Conservation (phyloP, 2,113 vertebrate genomes). For the Numenius arquata region DNA sequence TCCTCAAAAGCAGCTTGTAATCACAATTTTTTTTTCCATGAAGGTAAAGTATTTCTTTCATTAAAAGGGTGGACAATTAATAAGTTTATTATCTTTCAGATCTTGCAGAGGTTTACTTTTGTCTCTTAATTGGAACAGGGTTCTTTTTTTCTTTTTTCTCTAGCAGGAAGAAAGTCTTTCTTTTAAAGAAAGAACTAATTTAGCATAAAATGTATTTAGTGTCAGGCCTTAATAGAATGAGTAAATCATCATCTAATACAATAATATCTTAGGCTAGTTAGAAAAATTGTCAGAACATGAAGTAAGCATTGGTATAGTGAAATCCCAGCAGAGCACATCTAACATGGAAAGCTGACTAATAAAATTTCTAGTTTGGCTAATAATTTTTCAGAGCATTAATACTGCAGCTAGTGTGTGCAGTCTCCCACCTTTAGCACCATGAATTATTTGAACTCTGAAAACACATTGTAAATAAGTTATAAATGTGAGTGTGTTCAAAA, state of each 20-base stretch:
- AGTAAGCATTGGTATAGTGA: neutral
- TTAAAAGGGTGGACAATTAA: neutral
- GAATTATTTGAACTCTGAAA: conserved; percentile 43
- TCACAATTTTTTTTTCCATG: neutral
- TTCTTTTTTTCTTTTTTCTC: neutral
- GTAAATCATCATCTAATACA: conserved; percentile 42
- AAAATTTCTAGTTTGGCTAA: conserved; percentile 29
- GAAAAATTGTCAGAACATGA: conserved; percentile 28
- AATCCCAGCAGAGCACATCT: conserved; percentile 8
- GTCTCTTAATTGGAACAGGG: neutral
- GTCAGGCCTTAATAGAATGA: conserved; percentile 45
- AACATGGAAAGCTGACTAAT: conserved; percentile 25
- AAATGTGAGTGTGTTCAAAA: conserved; percentile 11
- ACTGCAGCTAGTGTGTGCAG: neutral
- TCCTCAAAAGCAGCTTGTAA: neutral
- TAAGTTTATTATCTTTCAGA: neutral
- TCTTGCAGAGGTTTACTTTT: neutral
- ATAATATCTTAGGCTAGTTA: conserved; percentile 33
- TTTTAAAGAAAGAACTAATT: conserved; percentile 21
- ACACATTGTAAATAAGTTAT: conserved; percentile 1
- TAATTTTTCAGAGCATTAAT: conserved; percentile 36
- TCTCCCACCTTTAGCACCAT: conserved; percentile 6
- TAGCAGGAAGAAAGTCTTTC: neutral
- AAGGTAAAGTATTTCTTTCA: neutral
- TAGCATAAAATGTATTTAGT: conserved; percentile 43